These are phyloP conservation scores for Mnemiopsis leidyi DNA, from an alignment of 37 sponge, comb jelly and placozoan species.

Conservation along the genomic window DNA sequence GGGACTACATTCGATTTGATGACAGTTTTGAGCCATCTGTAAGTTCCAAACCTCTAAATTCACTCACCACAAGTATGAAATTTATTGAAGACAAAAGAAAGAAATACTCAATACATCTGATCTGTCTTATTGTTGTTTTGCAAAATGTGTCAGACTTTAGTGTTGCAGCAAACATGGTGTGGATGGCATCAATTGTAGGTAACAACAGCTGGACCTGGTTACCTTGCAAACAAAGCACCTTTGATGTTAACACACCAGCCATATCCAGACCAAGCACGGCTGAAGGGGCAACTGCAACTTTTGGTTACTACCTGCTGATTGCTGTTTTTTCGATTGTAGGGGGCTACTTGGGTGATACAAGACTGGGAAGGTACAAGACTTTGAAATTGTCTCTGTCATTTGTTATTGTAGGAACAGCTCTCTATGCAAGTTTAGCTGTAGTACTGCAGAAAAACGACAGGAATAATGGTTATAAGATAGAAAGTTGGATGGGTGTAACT, in stretches of 20 bases:
- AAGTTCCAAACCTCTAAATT: neutral
- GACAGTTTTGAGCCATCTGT: neutral
- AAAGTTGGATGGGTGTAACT: neutral
- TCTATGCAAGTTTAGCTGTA: neutral
- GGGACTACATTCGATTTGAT: neutral
- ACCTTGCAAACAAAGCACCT: neutral
- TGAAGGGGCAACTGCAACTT: neutral
- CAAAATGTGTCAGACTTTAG: slow-evolving; percentile 13
- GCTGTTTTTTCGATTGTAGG: neutral
- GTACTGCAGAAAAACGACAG: neutral
- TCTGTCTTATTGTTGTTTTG: neutral
- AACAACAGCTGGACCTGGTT: neutral
- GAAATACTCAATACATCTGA: neutral
- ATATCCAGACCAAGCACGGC: neutral
- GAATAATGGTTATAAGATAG: neutral
- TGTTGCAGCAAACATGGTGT: neutral
- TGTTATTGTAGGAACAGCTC: neutral
- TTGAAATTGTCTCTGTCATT: neutral
- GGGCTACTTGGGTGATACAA: slow-evolving; percentile 9
- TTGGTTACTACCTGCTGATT: neutral
- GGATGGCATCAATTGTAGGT: neutral
- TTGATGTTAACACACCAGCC: neutral
- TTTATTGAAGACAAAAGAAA: neutral
- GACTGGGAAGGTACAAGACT: neutral
- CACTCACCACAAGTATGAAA: neutral